Evolutionary conservation across 2,888 invertebrate genomes (phyloP).

Genomic region (Drosophila ustulata): DNA sequence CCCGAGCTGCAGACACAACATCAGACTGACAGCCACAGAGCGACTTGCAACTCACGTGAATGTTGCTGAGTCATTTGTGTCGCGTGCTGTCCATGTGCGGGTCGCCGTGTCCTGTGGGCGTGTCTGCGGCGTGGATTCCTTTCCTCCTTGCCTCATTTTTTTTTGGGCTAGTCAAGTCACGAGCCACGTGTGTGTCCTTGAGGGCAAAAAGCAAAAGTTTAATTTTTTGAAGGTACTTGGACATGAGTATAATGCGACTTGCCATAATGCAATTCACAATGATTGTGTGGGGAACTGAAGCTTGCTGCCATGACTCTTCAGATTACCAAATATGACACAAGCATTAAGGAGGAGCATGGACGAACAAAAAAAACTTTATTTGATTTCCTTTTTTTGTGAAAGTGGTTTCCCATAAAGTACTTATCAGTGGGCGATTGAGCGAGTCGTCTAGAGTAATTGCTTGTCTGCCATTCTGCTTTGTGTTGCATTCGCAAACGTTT

Average conservation of each 20-base stretch:
- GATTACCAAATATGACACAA: background rate
- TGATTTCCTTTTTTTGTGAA: background rate
- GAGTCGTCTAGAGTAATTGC: background rate
- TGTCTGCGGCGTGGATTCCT: conserved; percentile 48
- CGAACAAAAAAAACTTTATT: background rate
- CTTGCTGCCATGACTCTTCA: conserved; percentile 31
- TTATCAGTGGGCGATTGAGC: background rate
- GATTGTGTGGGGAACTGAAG: conserved; percentile 21
- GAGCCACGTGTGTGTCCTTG: conserved; percentile 55
- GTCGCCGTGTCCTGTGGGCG: conserved; percentile 30
- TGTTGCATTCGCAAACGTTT: background rate
- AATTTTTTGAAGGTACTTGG: conserved; percentile 26
- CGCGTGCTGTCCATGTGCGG: conserved; percentile 32
- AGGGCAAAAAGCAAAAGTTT: conserved; percentile 69
- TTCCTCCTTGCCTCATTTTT: background rate
- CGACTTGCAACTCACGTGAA: conserved; percentile 18
- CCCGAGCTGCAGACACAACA: conserved; percentile 3
- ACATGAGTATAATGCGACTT: conserved; percentile 1
- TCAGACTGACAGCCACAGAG: conserved; percentile 1
- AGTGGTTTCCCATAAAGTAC: background rate
- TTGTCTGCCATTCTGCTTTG: background rate
- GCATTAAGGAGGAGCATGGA: background rate
- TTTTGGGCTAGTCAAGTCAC: conserved; percentile 27
- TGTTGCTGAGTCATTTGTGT: conserved; percentile 68
- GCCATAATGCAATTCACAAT: conserved; percentile 45